Percentiles rank a stretch among this genome's conserved stretches.
Evolutionary conservation across 2,888 invertebrate genomes (phyloP).

Genomic region (Mesoligia furuncula): DNA sequence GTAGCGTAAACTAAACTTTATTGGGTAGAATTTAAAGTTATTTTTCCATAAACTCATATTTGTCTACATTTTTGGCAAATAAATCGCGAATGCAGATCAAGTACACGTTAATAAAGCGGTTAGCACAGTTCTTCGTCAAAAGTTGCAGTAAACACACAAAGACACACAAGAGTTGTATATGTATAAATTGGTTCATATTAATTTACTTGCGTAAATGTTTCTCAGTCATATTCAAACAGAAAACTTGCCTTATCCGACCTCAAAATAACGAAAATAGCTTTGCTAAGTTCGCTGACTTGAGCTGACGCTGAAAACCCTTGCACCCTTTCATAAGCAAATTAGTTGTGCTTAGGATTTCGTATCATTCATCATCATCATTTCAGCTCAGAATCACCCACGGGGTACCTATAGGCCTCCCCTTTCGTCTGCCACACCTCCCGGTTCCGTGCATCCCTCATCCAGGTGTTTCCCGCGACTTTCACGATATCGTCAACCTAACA

Average conservation of each 20-base stretch:
- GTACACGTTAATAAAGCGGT: background rate
- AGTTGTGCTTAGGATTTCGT: background rate
- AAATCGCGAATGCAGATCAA: no score
- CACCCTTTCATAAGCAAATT: background rate
- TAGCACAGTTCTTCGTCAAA: conserved; percentile 9
- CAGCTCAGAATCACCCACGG: background rate
- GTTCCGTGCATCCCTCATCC: background rate
- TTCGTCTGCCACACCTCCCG: background rate
- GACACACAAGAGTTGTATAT: conserved; percentile 1
- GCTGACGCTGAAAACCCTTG: background rate
- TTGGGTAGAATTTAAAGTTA: no score
- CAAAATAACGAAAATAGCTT: background rate
- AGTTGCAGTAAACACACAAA: background rate
- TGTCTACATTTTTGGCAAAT: no score
- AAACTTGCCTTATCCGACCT: background rate
- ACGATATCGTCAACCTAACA: background rate
- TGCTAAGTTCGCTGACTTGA: background rate
- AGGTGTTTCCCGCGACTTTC: background rate
- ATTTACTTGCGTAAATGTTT: conserved; percentile 5
- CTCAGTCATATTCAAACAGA: background rate
- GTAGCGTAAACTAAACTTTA: no score
- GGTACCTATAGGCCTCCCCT: background rate
- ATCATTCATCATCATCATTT: background rate
- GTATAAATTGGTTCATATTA: conserved; percentile 11
- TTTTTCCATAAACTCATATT: no score